Conservation (phyloP, 2,113 vertebrate genomes). For the Capra hircus region DNA sequence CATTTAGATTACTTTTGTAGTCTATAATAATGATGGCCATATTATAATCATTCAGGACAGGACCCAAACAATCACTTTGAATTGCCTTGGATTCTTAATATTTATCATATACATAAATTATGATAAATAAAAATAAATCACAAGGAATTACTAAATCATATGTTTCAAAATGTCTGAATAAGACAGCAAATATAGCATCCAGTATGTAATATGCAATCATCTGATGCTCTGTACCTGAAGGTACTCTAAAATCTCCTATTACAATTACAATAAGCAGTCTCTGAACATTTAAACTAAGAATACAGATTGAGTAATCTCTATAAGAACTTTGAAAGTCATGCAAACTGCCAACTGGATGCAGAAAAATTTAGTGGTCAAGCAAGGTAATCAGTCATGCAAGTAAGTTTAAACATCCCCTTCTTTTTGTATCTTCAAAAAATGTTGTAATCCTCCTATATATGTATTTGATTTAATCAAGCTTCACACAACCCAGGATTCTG, state of each 20-base stretch:
- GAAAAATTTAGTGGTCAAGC: background rate
- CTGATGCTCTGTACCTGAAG: background rate
- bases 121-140: background rate
- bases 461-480: background rate
- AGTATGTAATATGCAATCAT: background rate
- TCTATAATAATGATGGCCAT: background rate
- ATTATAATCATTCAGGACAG: background rate
- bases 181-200: background rate
- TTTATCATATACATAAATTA: background rate
- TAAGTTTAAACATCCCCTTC: background rate
- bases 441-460: background rate
- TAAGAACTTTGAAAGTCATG: background rate
- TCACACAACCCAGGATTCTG: background rate
- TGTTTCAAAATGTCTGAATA: background rate
- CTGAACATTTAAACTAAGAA: background rate
- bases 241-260: accelerated
- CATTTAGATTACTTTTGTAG: background rate
- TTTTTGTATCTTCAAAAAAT: background rate
- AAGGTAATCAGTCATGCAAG: background rate
- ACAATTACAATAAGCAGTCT: background rate
- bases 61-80: background rate
- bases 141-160: background rate
- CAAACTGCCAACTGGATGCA: background rate
- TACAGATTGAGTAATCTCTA: accelerated
- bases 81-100: background rate